Evolutionary conservation across 2,797 vertebrate genomes (phyloP).

Genomic region (Poeciliopsis paucimaculata): DNA sequence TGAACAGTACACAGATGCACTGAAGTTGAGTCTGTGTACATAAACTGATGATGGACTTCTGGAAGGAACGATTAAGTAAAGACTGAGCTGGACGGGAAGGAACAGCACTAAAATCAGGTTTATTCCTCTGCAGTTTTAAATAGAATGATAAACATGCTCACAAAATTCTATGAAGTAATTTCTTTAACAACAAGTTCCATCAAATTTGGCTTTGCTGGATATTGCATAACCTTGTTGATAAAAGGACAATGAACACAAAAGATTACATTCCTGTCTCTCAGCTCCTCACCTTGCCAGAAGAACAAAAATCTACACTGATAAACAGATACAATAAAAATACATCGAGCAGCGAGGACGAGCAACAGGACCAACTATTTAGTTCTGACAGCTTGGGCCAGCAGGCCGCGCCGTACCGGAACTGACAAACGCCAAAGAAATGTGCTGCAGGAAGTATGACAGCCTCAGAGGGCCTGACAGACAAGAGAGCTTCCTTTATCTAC

Average conservation of each 20-base stretch:
- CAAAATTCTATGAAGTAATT: not conserved
- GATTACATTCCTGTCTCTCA: conserved; percentile 6
- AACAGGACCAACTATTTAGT: conserved; percentile 12
- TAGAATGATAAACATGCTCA: not conserved
- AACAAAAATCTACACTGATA: conserved; percentile 17
- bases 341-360: conserved; percentile 6
- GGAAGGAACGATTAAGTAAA: not conserved
- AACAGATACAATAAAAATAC: conserved; percentile 17
- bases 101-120: not conserved
- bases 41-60: not conserved
- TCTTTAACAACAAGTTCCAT: not conserved
- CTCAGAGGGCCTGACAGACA: conserved; percentile 24
- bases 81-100: not conserved
- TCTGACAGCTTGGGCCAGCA: conserved; percentile 4
- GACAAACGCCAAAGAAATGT: conserved; percentile 26
- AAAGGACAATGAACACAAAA: not conserved
- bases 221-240: conserved; percentile 14
- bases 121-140: not conserved
- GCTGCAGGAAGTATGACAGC: conserved; percentile 12
- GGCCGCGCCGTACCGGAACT: conserved; percentile 15
- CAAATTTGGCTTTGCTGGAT: not conserved
- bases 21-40: not conserved
- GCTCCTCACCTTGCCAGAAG: not conserved
- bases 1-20: not conserved
- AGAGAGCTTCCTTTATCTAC: conserved; percentile 41